Conservation (phyloP, 1,140 invertebrate genomes). For the Drosophila rhopaloa region DNA sequence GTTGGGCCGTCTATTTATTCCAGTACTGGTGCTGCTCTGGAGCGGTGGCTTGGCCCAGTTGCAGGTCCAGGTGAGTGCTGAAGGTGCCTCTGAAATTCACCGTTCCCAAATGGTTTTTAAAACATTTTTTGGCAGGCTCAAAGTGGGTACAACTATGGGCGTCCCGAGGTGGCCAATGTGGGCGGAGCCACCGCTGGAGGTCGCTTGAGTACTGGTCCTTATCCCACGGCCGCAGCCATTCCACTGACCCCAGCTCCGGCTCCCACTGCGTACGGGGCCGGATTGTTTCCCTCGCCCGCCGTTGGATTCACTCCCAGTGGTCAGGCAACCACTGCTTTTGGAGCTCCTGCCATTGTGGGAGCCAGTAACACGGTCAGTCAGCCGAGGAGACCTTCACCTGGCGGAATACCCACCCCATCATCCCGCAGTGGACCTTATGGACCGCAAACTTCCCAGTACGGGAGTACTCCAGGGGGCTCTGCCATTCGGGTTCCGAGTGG, state of each 20-base stretch:
- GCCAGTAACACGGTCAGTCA: conserved; percentile 6
- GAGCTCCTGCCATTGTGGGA: conserved; percentile 55
- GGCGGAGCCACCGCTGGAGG: conserved; percentile 52
- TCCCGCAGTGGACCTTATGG: conserved; percentile 60
- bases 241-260: conserved; percentile 57
- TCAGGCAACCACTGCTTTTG: conserved; percentile 71
- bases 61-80: conserved; percentile 57
- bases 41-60: conserved; percentile 53
- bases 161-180: conserved; percentile 80
- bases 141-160: conserved; percentile 85
- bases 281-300: conserved; percentile 58
- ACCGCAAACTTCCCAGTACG: conserved; percentile 55
- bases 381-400: conserved; percentile 32
- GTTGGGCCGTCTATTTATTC: conserved; percentile 48
- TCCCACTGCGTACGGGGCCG: conserved; percentile 59
- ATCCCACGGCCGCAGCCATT: conserved; percentile 59
- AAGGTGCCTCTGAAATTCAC: neutral
- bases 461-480: conserved; percentile 21
- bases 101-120: neutral
- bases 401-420: conserved; percentile 37
- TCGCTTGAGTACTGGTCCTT: conserved; percentile 39
- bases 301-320: conserved; percentile 65
- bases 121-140: conserved; percentile 70
- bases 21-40: conserved; percentile 66
- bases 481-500: conserved; percentile 9